Base-by-base conservation (phyloP, 2,888 invertebrate genomes). In the Drosophila demipolita region DNA sequence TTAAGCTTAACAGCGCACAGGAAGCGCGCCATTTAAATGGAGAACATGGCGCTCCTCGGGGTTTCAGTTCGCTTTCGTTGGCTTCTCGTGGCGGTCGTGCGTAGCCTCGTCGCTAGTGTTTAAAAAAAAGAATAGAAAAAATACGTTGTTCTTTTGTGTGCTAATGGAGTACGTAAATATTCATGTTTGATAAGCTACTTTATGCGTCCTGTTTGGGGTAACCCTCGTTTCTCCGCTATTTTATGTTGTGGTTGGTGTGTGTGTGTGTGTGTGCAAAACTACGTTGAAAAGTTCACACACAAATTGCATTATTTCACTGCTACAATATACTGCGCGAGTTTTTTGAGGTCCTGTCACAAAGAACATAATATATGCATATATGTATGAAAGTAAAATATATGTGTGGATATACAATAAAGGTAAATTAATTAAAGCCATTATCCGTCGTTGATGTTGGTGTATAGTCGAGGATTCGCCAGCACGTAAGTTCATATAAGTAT, bases 281-380 rank as follows among this genome's bases (percentile, higher is more conserved):
- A 79, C 82, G 83, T 83, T 81, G 77, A 85, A 87, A 88, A 85
- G 88, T 88, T 83, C 82, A 83, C 80, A 85, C 83, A 87, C 88
- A 85, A 87, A 85, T 85, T 87, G 85, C 88, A 85, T 87, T 86
- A 85, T 83, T 67, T 87, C 66, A 79, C 75, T 57, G 61, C 65
- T 69, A 62, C 76, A 66, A 79, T 83, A 87, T 81, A 88, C 87
- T 85, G 83, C 80, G 83, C 58, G 73, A 81, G 84, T 80, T 64
- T 72, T 71, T 45, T 12, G 15, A 45, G 50, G 33, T 35, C 17
- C 12, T 63, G 40, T 72, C 79, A 54, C 75, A 75, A 75, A 55
- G 55, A 67, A 60, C 66, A 60, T 78, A 71, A 80, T 54, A 75
- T 78, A 80, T 84, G 80, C 55, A 48, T 52, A 42, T 67, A 42